phyloP scores from a whole-genome alignment of 2,888 invertebrate genomes.

The Volucella bombylans region DNA sequence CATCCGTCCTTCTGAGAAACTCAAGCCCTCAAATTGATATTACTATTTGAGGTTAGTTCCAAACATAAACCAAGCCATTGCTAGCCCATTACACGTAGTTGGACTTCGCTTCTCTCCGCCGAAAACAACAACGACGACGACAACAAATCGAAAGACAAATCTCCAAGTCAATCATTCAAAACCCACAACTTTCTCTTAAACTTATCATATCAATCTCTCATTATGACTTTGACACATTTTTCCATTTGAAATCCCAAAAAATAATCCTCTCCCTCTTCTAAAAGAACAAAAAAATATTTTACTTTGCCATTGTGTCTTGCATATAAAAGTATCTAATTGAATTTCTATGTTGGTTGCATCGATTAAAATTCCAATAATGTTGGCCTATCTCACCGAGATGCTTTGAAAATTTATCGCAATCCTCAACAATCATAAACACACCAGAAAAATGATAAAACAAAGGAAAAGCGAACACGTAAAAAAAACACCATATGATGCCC shows the following conservation, averaged over 20 bases:
- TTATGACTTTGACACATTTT: slow-evolving; percentile 15
- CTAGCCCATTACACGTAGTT: no score
- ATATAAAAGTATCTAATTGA: slow-evolving; percentile 62
- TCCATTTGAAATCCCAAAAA: no score
- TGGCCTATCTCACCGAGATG: slow-evolving; percentile 33
- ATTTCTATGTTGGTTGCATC: slow-evolving; percentile 64
- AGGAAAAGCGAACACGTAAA: slow-evolving; percentile 10
- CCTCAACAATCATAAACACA: slow-evolving; percentile 49
- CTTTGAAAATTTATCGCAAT: slow-evolving; percentile 12
- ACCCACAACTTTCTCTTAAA: slow-evolving; percentile 3
- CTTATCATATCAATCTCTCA: slow-evolving; percentile 4
- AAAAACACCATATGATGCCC: slow-evolving; percentile 22
- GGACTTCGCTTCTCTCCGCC: no score
- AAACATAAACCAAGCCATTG: no score
- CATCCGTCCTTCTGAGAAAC: no score
- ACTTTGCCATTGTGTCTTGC: slow-evolving; percentile 39
- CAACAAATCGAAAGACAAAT: no score
- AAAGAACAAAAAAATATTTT: slow-evolving; percentile 49
- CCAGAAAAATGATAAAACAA: slow-evolving; percentile 47
- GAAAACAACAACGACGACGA: no score
- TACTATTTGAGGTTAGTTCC: no score
- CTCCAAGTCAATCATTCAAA: not conserved
- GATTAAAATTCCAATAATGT: slow-evolving; percentile 59
- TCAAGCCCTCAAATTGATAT: no score
- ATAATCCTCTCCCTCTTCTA: slow-evolving; percentile 19